Conservation (phyloP, 2,888 invertebrate species). For the Trimorus sp. region DNA sequence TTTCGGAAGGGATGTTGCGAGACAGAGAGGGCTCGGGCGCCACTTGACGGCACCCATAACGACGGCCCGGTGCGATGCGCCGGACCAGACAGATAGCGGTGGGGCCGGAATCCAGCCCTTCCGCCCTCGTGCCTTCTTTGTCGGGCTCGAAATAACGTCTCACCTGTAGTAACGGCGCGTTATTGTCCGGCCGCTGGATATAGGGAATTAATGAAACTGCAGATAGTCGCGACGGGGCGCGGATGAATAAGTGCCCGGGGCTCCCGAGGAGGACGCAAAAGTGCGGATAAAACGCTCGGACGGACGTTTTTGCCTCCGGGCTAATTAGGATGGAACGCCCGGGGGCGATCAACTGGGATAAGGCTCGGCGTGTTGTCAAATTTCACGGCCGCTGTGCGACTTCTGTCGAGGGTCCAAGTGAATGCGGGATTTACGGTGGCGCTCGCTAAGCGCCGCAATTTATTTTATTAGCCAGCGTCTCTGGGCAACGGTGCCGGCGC, state of each 20-base stretch:
- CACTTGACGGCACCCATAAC: conserved; percentile 68
- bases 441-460: conserved; percentile 74
- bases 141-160: conserved; percentile 54
- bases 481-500: conserved; percentile 34
- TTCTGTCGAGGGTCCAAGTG: not conserved
- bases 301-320: conserved; percentile 33
- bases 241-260: conserved; percentile 29
- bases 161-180: conserved; percentile 51
- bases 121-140: conserved; percentile 46
- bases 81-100: conserved; percentile 72
- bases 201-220: conserved; percentile 46
- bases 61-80: conserved; percentile 68
- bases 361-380: conserved; percentile 12
- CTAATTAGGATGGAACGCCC: conserved; percentile 48
- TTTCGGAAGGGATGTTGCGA: conserved; percentile 14
- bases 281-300: conserved; percentile 35
- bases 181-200: conserved; percentile 49
- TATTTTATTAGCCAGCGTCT: conserved; percentile 74
- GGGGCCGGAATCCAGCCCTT: conserved; percentile 68
- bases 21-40: conserved; percentile 24
- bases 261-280: conserved; percentile 34
- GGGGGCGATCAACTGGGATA: conserved; percentile 19
- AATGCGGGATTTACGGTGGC: not conserved
- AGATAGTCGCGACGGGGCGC: conserved; percentile 3
- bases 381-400: conserved; percentile 2